Evolutionary conservation across 2,888 invertebrate genomes (phyloP), one percentile per base, ranked within the genome.

Genomic region (Lepidochrysops patricia): DNA sequence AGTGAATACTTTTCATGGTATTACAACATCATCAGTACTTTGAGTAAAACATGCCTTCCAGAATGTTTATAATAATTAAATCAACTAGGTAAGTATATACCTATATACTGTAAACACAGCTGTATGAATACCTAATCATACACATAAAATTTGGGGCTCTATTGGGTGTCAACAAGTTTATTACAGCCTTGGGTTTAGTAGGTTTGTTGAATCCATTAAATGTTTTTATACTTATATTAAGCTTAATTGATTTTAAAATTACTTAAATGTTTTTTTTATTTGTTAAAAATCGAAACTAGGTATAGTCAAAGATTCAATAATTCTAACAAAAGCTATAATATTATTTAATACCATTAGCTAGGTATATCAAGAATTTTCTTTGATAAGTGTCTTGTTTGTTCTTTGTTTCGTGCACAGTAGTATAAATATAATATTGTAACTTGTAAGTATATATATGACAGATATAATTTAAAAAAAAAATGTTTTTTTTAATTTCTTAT

Each of bases 381-480:
- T 54, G 54, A 54, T 32, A 54, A 54, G 15, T 12, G 9, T 27
- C 7, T 32, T 52, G 52, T 52, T 52, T 29, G 52, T 52, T 52
- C 27, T 29, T 52, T 29, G 27, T 50, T 52, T 52, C 29, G 7
- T 27, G 13, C 27, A 29, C 27, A 52, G 29, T 29, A 27, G 27
- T 27, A 37, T 37, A 37, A 35, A 35, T 12, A 37, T 7, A n/a
- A n/a, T n/a, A n/a, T n/a, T n/a, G n/a, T n/a, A n/a, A n/a, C n/a
- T n/a, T n/a, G 29, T 37, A 3, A 37, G 2, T n/a, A 37, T 37
- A 2, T 29, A 29, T 29, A 29, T 29, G 29, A 7, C 29, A 4
- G 15, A 15, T 19, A 7, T 7, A 37, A 37, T 4, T 15, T 6
- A 7, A 2, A 15, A 37, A 12, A 12, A 25, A 25, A 3, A 25